A percentile compares a stretch with the other conserved stretches of the same genome.
Conservation (phyloP, 2,797 vertebrate species). For the Xyrichtys novacula region DNA sequence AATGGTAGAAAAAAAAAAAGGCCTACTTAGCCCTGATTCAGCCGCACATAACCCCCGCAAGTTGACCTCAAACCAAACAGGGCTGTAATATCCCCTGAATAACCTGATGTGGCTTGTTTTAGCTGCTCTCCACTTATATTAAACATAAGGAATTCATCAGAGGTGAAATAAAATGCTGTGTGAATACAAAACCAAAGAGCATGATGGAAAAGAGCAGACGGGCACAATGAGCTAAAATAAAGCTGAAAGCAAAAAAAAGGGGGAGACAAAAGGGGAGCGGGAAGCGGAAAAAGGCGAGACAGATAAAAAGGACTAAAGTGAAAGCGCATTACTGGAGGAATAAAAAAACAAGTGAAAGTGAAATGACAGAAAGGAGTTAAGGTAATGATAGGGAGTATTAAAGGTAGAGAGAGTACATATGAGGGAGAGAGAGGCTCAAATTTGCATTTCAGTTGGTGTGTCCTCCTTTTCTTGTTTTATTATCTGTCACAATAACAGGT, state of each 20-base stretch:
- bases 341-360: conserved; percentile 42
- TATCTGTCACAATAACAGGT: conserved; percentile 65
- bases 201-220: conserved; percentile 32
- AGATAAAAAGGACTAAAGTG: conserved; percentile 56
- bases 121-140: conserved; percentile 19
- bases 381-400: conserved; percentile 57
- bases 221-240: conserved; percentile 41
- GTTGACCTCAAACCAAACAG: conserved; percentile 37
- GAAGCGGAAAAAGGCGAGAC: conserved; percentile 35
- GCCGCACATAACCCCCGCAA: conserved; percentile 24
- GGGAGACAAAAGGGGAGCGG: conserved; percentile 42
- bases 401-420: conserved; percentile 36
- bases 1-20: conserved; percentile 61
- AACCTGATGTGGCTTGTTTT: conserved; percentile 26
- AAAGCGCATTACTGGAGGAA: conserved; percentile 41
- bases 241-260: conserved; percentile 49
- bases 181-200: conserved; percentile 40
- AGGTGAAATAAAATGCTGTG: conserved; percentile 36
- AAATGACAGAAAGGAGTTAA: conserved; percentile 60
- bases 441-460: conserved; percentile 57
- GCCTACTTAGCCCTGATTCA: conserved; percentile 58
- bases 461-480: conserved; percentile 50
- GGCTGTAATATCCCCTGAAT: conserved; percentile 8
- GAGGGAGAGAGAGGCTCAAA: conserved; percentile 23
- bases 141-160: conserved; percentile 18